Base-by-base conservation (phyloP, 2,888 invertebrate genomes). In the Drosophila recens region DNA sequence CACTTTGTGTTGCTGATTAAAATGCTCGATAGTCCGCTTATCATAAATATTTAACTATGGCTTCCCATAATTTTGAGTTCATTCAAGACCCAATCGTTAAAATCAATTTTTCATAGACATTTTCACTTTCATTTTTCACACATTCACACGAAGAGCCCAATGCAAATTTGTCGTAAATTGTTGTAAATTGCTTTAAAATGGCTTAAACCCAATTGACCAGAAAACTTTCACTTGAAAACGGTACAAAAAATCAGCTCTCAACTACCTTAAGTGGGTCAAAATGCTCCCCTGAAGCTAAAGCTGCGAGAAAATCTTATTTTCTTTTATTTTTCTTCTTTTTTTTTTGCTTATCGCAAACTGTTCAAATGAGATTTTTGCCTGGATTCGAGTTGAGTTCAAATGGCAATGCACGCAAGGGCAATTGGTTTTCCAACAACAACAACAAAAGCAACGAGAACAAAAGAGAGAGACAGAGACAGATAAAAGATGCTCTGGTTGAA, bases 81-180 rank as follows among this genome's bases (percentile, higher is more conserved):
- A 3, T 33, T 45, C 40, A 17, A 48, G 23, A n/a, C 0, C 34
- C 17, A 46, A 57, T 27, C 45, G 66, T 75, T 79, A 43, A 74
- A 74, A 79, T 63, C 56, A 17, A 79, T 75, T 76, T 79, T 75
- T 56, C 69, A 74, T 17, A 20, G 54, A 56, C 17, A 56, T 80
- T 77, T 80, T 69, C 72, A 79, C 78, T 79, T 79, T 79, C 78
- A 48, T 69, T 79, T 78, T 80, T 76, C 67, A 75, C 75, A 67
- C 77, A 79, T 56, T 48, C 71, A 43, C 43, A 45, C 58, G 51
- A 59, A 63, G 38, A 46, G n/a, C 38, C n/a, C 58, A 58, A 77
- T 79, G 73, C 79, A 84, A 84, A 89, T 87, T 83, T 84, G 75
- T 79, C 68, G 72, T 87, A 89, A 89, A 89, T 79, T 84, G 76